Percentiles rank a stretch among this genome's conserved stretches.
Conservation (phyloP, 2,113 vertebrate genomes). For the Orcinus orca region DNA sequence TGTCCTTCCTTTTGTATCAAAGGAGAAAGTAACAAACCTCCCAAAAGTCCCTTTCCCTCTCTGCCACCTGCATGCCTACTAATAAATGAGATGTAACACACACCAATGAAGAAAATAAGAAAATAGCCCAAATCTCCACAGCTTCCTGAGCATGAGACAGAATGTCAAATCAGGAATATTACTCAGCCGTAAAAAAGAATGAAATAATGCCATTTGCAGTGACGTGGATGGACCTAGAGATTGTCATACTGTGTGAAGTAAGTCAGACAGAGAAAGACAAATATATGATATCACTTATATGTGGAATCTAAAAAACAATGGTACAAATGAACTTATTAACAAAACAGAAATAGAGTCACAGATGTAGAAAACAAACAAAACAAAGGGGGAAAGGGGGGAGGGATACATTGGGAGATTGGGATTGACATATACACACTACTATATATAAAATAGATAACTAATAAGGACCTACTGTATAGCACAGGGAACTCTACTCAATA, state of each 20-base stretch:
- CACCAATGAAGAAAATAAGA: not conserved
- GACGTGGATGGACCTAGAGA: not conserved
- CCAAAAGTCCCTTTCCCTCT: not conserved
- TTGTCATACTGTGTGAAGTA: not conserved
- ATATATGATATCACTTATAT: not conserved
- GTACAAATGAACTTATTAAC: not conserved
- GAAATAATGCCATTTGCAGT: not conserved
- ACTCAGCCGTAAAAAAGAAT: not conserved
- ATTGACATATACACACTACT: not conserved
- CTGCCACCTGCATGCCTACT: not conserved
- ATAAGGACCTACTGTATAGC: too few species aligned
- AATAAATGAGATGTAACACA: not conserved
- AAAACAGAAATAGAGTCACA: not conserved
- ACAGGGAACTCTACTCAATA: not conserved
- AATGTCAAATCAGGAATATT: not conserved
- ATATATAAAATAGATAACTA: not conserved
- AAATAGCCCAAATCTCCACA: not conserved
- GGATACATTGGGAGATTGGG: not conserved
- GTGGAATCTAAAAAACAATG: not conserved
- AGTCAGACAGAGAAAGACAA: not conserved
- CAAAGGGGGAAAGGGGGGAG: fast-evolving
- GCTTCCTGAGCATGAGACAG: not conserved
- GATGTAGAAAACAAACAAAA: not conserved
- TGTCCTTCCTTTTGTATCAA: not conserved
- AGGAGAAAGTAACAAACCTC: not conserved